phyloP scores from a whole-genome alignment of 1,140 invertebrate species.

The Bombus affinis region DNA sequence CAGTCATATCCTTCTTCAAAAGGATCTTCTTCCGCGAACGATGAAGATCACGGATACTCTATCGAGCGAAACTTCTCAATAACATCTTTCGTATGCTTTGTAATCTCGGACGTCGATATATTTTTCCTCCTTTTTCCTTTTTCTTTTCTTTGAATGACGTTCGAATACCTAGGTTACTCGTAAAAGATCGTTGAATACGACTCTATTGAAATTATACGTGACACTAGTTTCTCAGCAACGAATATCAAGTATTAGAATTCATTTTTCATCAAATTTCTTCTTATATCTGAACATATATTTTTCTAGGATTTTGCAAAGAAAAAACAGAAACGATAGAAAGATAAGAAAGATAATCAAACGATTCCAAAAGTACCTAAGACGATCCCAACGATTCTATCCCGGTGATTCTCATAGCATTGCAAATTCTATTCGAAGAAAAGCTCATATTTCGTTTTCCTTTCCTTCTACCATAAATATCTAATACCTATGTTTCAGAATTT shows the following conservation, averaged over 20 bases:
- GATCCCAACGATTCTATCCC: too few species aligned
- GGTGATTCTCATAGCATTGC: too few species aligned
- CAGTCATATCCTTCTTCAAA: slow-evolving; percentile 49
- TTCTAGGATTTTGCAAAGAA: neutral
- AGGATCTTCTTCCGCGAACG: slow-evolving; percentile 31
- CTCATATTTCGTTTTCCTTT: too few species aligned
- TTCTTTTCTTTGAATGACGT: neutral
- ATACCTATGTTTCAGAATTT: too few species aligned
- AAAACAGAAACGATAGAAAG: neutral
- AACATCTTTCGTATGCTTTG: slow-evolving; percentile 18
- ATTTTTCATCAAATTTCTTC: neutral
- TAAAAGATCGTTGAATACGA: neutral
- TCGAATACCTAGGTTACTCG: neutral
- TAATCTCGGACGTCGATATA: neutral
- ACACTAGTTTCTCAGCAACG: neutral
- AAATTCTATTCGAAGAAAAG: too few species aligned
- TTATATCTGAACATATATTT: neutral
- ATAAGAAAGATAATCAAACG: neutral
- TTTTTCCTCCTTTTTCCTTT: neutral
- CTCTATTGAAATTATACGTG: neutral
- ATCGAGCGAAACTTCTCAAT: slow-evolving; percentile 45
- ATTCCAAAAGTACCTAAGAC: neutral
- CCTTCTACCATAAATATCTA: too few species aligned
- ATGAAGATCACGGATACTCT: slow-evolving; percentile 12
- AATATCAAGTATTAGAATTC: neutral